Conservation (phyloP, 2,113 vertebrate species). For the Raja brachyura region DNA sequence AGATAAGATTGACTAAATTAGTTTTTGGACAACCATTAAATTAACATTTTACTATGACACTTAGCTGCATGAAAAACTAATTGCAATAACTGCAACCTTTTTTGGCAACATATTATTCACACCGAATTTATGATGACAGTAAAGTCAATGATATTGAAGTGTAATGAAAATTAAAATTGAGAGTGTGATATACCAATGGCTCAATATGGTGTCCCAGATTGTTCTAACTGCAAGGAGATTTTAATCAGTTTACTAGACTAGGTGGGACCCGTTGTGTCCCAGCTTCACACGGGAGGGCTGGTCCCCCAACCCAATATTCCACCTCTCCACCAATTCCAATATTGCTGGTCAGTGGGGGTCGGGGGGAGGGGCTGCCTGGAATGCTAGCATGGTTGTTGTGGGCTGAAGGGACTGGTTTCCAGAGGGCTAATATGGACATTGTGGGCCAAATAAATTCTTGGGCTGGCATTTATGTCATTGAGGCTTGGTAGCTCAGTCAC, state of each 20-base stretch:
- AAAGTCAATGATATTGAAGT: background rate
- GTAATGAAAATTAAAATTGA: background rate
- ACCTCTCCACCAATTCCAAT: too few species aligned
- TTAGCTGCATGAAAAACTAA: slow-evolving; percentile 1
- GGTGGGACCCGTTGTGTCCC: too few species aligned
- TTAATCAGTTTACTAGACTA: background rate
- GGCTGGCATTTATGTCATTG: too few species aligned
- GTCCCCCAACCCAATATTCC: too few species aligned
- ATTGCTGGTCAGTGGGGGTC: too few species aligned
- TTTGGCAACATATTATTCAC: background rate
- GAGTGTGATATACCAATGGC: background rate
- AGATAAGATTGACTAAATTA: background rate
- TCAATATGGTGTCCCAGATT: background rate
- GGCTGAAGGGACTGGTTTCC: too few species aligned
- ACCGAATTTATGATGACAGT: slow-evolving; percentile 14
- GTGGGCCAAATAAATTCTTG: too few species aligned
- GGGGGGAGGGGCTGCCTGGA: too few species aligned
- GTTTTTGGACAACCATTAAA: background rate
- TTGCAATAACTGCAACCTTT: background rate
- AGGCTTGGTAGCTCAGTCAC: too few species aligned
- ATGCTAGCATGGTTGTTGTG: too few species aligned
- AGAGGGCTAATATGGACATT: too few species aligned
- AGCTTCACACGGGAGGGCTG: too few species aligned
- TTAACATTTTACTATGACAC: background rate
- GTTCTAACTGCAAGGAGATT: background rate